Base-by-base conservation (phyloP, 1,140 invertebrate genomes). In the Musca domestica region DNA sequence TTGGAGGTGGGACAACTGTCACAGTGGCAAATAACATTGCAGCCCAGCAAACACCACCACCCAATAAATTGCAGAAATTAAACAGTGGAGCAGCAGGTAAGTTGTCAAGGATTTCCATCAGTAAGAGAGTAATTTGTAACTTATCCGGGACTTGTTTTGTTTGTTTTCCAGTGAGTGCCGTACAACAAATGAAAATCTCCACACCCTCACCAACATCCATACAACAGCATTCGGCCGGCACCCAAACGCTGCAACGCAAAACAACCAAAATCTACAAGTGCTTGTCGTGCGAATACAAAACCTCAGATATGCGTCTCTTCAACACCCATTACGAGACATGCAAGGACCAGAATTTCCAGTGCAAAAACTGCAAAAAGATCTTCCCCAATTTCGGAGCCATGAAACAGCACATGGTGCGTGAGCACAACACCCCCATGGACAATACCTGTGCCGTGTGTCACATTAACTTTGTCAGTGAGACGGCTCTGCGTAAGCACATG, bases 221-320 rank as follows among this genome's bases (percentile, higher is more conserved):
- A 9, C 46, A 69, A 58, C 74, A 74, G 41, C 63, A 69, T 46
- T 63, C 34, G 30, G 41, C 69, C 7, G 75, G 75, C 46, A 77
- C 75, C 25, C 76, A 80, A 72, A 77, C 73, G 1, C 64, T 72
- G 10, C 77, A 80, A 41, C 72, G 76, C 6, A 79, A 76, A 69
- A 76, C 77, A 34, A 78, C 77, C 27, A 81, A 79, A 66, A 81
- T 82, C 5, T 82, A 82, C 63, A 81, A 81, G 72, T 82, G 80
- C 70, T 75, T 81, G 6, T 80, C 80, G 15, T 82, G 80, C 71
- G 80, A 82, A 25, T 82, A 81, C 63, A 81, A 82, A 69, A 82
- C 80, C 54, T 78, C 77, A 2, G 80, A 82, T 69, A 80, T 82
- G 75, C 74, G 77, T 51, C 65, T 80, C 10, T 82, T 82, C 52